phyloP scores from a whole-genome alignment of 2,797 vertebrate species.

The Glyptemys insculpta region DNA sequence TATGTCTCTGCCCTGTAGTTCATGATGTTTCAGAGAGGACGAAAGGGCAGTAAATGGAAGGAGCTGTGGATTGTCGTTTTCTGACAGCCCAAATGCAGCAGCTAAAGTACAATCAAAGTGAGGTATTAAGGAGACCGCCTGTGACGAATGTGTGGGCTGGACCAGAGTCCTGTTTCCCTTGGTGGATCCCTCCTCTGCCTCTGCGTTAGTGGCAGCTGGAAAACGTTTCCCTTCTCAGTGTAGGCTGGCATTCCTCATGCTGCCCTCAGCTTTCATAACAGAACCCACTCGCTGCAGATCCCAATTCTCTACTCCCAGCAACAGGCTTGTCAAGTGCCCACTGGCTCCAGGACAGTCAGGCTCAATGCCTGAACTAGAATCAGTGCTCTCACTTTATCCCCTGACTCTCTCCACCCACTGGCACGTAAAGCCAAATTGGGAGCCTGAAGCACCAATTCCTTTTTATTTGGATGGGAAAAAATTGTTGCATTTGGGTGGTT shows the following conservation, averaged over 20 bases:
- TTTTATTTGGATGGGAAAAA: neutral
- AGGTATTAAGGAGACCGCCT: conserved; percentile 50
- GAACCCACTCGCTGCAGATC: neutral
- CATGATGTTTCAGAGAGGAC: conserved; percentile 38
- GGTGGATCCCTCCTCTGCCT: conserved; percentile 43
- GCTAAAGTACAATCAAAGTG: neutral
- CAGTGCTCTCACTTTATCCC: neutral
- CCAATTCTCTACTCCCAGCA: neutral
- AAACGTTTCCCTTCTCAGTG: conserved; percentile 26
- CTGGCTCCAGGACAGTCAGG: fast-evolving
- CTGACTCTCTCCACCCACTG: fast-evolving
- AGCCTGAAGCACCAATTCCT: neutral
- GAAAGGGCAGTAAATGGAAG: conserved; percentile 53
- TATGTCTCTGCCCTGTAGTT: neutral
- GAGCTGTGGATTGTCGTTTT: conserved; percentile 2
- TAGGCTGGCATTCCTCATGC: neutral
- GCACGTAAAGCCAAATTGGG: neutral
- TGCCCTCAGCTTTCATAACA: conserved; percentile 27
- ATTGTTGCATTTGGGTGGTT: neutral
- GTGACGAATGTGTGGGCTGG: conserved; percentile 34
- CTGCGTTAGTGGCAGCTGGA: conserved; percentile 17
- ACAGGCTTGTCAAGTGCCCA: neutral
- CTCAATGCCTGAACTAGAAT: fast-evolving
- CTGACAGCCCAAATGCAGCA: conserved; percentile 55
- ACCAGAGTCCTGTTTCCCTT: conserved; percentile 42